Evolutionary conservation across 2,113 vertebrate species (phyloP).

Genomic region (Sisor rabdophorus): DNA sequence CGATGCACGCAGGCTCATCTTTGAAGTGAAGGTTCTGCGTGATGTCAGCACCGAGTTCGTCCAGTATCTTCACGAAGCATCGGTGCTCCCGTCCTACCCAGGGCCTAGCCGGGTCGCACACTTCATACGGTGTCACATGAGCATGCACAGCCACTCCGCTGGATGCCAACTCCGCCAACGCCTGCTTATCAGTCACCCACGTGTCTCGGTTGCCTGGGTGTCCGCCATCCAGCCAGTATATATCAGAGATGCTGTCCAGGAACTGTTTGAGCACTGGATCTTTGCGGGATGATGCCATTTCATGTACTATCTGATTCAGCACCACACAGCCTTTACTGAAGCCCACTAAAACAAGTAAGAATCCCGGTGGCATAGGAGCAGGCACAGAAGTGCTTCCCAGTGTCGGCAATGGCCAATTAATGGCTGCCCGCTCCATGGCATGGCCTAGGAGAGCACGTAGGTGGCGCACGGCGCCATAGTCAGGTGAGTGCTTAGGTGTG

Average conservation of each 20-base stretch:
- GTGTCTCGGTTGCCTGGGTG: conserved; percentile 93
- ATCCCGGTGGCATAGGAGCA: conserved; percentile 50
- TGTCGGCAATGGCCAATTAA: conserved; percentile 67
- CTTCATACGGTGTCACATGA: conserved; percentile 95
- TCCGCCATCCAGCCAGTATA: conserved; percentile 96
- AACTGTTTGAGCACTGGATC: conserved; percentile 77
- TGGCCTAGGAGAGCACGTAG: conserved; percentile 84
- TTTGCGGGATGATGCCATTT: conserved; percentile 78
- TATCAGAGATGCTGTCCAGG: conserved; percentile 73
- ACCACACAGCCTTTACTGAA: conserved; percentile 99
- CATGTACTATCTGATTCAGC: conserved; percentile 91
- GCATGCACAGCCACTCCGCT: conserved; percentile 80
- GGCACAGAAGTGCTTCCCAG: conserved; percentile 51
- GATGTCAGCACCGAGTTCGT: conserved; percentile 77
- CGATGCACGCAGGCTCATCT: conserved; percentile 80
- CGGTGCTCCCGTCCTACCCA: conserved; percentile 93
- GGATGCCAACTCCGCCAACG: conserved; percentile 77
- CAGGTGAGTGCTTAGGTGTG: conserved; percentile 81
- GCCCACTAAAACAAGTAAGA: conserved; percentile 81
- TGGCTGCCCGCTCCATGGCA: conserved; percentile 76
- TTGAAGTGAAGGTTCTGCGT: conserved; percentile 84
- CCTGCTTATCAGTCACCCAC: conserved; percentile 84
- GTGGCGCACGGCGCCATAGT: conserved; percentile 81
- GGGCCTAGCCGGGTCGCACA: conserved; percentile 86
- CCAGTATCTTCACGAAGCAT: conserved; percentile 80